phyloP scores from a whole-genome alignment of 2,797 vertebrate species.

The Arctocebus calabarensis region DNA sequence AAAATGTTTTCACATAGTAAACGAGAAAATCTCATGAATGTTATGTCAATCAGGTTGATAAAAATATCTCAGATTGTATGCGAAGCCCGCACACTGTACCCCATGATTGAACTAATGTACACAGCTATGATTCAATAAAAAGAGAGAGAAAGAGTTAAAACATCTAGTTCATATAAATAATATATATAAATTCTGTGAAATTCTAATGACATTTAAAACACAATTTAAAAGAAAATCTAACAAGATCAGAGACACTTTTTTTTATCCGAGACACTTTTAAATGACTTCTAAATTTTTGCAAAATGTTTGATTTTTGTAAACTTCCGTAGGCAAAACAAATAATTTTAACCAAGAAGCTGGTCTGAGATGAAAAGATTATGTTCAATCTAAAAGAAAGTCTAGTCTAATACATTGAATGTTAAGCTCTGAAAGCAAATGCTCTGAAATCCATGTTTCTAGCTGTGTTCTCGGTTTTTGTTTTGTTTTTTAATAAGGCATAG shows the following conservation, averaged over 20 bases:
- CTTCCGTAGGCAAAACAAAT: slow-evolving; percentile 20
- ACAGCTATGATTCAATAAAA: no score
- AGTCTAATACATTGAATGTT: not conserved
- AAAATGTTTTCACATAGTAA: no score
- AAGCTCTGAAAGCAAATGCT: slow-evolving; percentile 59
- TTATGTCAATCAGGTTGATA: no score
- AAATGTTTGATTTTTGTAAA: slow-evolving; percentile 14
- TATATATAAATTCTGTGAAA: not conserved
- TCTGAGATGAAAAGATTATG: slow-evolving; percentile 25
- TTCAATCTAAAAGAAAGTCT: slow-evolving; percentile 11
- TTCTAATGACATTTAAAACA: not conserved
- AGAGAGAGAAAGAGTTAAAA: slow-evolving; percentile 31
- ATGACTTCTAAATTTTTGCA: slow-evolving; percentile 26
- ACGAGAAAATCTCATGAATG: no score
- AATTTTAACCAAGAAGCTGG: slow-evolving; percentile 37
- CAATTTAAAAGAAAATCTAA: slow-evolving; percentile 30
- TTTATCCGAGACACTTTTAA: no score
- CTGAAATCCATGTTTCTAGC: slow-evolving; percentile 58
- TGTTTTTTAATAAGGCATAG: slow-evolving; percentile 80
- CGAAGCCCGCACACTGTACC: no score
- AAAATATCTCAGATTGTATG: no score
- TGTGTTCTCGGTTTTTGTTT: slow-evolving; percentile 81
- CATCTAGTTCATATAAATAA: not conserved
- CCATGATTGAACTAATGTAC: no score
- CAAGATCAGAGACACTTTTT: not conserved